phyloP scores from a whole-genome alignment of 2,888 invertebrate genomes.

The Phragmatobia fuliginosa region DNA sequence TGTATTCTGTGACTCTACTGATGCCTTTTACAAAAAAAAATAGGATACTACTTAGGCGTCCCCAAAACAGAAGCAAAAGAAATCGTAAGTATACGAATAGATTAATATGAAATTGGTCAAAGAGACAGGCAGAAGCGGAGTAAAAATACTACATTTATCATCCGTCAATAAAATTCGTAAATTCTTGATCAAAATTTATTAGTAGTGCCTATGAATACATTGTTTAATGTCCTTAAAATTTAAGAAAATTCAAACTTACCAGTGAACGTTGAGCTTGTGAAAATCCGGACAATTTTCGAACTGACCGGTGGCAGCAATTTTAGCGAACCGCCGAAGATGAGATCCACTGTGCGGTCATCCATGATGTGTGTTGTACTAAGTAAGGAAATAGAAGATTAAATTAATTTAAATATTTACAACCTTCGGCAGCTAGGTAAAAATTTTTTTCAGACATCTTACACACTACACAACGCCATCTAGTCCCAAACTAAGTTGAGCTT shows the following conservation, averaged over 20 bases:
- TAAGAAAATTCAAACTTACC: conserved; percentile 85
- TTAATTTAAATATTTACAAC: not conserved
- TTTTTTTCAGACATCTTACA: too few species aligned
- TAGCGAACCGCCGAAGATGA: conserved; percentile 95
- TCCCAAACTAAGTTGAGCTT: too few species aligned
- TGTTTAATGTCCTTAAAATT: not conserved
- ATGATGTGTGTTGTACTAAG: conserved; percentile 74
- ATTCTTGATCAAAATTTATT: not conserved
- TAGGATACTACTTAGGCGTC: too few species aligned
- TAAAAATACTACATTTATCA: not conserved
- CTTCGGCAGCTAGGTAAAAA: not conserved
- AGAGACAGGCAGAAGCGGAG: not conserved
- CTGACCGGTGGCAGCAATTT: conserved; percentile 97
- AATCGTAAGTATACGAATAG: not conserved
- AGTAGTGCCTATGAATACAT: not conserved
- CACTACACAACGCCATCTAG: too few species aligned
- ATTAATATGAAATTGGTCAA: not conserved
- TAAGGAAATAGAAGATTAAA: not conserved
- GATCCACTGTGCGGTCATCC: conserved; percentile 96
- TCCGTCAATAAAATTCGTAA: not conserved
- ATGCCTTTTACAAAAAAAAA: too few species aligned
- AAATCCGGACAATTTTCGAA: conserved; percentile 99
- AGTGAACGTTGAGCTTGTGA: conserved; percentile 99
- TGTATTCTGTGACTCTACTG: too few species aligned
- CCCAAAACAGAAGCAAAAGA: not conserved